Evolutionary conservation across 2,888 invertebrate species (phyloP), one percentile per base, ranked within the genome.

Genomic region (Autographa pulchrina): DNA sequence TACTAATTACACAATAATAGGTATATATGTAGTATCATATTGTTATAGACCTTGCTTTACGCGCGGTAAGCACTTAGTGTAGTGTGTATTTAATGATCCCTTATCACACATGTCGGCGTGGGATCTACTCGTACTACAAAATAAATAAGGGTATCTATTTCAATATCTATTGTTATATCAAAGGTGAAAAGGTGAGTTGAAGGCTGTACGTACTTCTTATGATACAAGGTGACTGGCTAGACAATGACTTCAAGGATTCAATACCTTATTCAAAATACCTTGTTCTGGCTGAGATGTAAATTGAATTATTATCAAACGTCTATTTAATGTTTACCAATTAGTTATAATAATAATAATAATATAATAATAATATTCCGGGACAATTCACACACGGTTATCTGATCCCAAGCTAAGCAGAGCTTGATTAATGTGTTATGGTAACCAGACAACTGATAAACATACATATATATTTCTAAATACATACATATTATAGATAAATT

Each of bases 101-200:
- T 18, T 18, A 56, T 56, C 54, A 13, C 20, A 56, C 54, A 72
- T 66, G 38, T 20, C 32, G 20, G 9, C 56, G 62, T n/a, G 5
- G 61, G 61, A 18, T 20, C 18, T 25, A 11, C 25, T 25, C 25
- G 25, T 25, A 25, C 54, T 20, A 56, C 54, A 56, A 56, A 20
- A 56, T n/a, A 48, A 16, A 48, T 56, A 56, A 56, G 54, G 54
- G 54, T 56, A 38, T 60, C 35, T 58, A 60, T 72, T 76, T 68
- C 72, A 77, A 58, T 65, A 77, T 54, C 56, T 60, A 60, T 52
- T 61, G 61, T 56, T 75, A 63, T 8, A 66, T 38, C 31, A 67
- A 65, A 60, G 31, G 35, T n/a, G 38, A 52, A 56, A 20, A 20
- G 54, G 54, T 56, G 54, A 56, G 54, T 56, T 25, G 61, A 48